Evolutionary conservation across 2,888 invertebrate species (phyloP), one percentile per base, ranked within the genome.

Genomic region (Strigamia transsilvanica): DNA sequence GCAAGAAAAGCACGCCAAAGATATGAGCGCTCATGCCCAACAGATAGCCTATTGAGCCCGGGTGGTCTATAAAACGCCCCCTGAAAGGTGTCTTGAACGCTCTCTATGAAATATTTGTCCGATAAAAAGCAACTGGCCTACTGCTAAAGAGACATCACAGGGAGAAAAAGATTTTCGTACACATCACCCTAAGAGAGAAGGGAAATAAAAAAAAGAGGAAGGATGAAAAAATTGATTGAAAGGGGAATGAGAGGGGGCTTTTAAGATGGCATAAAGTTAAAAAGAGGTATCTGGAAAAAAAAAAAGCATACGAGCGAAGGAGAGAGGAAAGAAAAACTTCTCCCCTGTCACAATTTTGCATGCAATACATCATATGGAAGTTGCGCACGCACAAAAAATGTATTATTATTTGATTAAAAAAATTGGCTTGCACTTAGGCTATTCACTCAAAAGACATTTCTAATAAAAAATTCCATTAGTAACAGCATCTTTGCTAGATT

Each of bases 1-100:
- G 66, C 66, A 66, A 66, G 66, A 66, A 66, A 66, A 66, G 66
- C 66, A 66, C 66, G 66, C 66, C 66, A 66, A 66, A 66, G 66
- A 66, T 66, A 66, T 32, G 66, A 66, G 66, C 66, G 66, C 66
- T 66, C 66, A 27, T 66, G 66, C 66, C 66, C 66, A 66, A 66
- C 66, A 66, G 66, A 66, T 66, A 66, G 66, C 66, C 66, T 27
- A 66, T 66, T 66, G 66, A 66, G 66, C 66, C 66, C 66, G 66
- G 66, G 66, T 66, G 66, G 66, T 66, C 66, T 27, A 66, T 66
- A 66, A 66, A 66, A 66, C 66, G 66, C 66, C 66, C 66, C 66
- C 66, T 66, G 66, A 66, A 66, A 66, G 66, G 66, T 66, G 66
- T 66, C 32, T 66, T 66, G 66, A 66, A 66, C 66, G 66, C 66